Base-by-base conservation (phyloP, 1,140 invertebrate genomes). In the Drosophila arawakana region DNA sequence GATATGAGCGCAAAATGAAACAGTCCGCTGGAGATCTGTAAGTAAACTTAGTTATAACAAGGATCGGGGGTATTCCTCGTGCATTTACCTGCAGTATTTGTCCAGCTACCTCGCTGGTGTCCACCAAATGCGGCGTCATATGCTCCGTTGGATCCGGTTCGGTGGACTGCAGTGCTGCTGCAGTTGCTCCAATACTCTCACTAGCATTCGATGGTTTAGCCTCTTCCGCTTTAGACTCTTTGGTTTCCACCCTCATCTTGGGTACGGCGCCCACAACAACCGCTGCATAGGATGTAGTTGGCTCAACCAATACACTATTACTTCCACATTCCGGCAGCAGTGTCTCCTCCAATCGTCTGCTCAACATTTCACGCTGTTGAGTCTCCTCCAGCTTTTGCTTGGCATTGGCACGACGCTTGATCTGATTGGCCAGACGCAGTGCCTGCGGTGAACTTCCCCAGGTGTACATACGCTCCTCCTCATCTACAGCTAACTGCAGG, bases 361-460 rank as follows among this genome's bases (percentile, higher is more conserved):
- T 92, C 15, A 86, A 41, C 59, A 92, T 61, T 68, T 92, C 91
- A 7, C 84, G 86, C 30, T 88, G 78, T 11, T 92, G 82, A 62
- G 78, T 76, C 55, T 92, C 91, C 63, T 54, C 93, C 80, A 90
- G 80, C 58, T 94, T 93, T 67, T 94, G 94, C 13, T 93, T 88
- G 34, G 94, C 92, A 52, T 94, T 93, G 7, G 93, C 93, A 61
- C 94, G 93, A 46, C 95, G 94, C 78, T 94, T 94, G 9, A 94
- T 93, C 88, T 96, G 95, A 58, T 95, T 95, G 72, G 95, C 94
- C 9, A 96, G 84, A 46, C 96, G 92, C 9, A 97, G 92, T 69
- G 95, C 95, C 92, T 96, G 95, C 0, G 96, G 96, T 92, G 96
- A 97, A 35, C 95, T 94, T 3, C 97, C 97, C 96, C 96, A 97